Conservation (phyloP, 2,888 invertebrate species). For the Tipula confusa region DNA sequence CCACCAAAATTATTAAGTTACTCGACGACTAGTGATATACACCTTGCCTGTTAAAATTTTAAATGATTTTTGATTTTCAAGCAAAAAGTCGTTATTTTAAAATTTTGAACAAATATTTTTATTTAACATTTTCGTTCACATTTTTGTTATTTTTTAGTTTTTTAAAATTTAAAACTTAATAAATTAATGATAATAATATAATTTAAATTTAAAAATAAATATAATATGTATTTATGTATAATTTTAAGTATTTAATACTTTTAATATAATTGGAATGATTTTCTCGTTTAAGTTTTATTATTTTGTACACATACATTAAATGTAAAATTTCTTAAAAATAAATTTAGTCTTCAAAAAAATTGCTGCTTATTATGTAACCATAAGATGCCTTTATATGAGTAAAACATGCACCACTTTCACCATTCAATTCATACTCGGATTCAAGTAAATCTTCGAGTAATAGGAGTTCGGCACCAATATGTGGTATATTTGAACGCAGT, state of each 20-base stretch:
- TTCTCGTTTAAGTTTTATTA: background rate
- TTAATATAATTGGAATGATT: background rate
- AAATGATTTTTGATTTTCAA: too few species aligned
- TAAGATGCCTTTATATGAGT: constrained; percentile 37
- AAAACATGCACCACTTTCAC: constrained; percentile 48
- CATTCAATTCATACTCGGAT: constrained; percentile 48
- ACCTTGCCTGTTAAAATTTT: too few species aligned
- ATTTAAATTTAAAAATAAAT: background rate
- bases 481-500: constrained; percentile 47
- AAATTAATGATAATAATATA: background rate
- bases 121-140: background rate
- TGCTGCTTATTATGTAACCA: constrained; percentile 27
- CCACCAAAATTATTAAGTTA: too few species aligned
- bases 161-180: background rate
- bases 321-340: background rate
- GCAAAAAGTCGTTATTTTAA: background rate
- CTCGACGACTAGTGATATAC: too few species aligned
- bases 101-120: background rate
- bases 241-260: background rate
- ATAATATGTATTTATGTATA: background rate
- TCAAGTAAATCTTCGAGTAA: constrained; percentile 47
- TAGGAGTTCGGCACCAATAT: constrained; percentile 49
- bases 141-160: background rate
- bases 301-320: background rate
- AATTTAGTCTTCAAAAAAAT: constrained; percentile 29